These are phyloP conservation scores for Toxostoma redivivum DNA, from an alignment of 2,113 vertebrate species.

Conservation along the genomic window DNA sequence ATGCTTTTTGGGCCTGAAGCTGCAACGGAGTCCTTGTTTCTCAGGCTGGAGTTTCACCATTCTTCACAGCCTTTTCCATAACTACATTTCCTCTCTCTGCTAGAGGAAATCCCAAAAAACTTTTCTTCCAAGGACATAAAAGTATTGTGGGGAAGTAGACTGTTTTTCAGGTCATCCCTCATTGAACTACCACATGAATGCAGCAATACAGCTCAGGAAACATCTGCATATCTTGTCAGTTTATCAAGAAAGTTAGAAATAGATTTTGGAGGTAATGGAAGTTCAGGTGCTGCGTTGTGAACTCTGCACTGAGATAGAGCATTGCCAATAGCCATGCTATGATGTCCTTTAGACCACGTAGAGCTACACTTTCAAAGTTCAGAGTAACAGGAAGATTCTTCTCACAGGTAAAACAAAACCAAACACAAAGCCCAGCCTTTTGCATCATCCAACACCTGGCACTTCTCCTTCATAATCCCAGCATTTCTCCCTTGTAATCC, in stretches of 20 bases:
- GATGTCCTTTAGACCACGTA: not conserved
- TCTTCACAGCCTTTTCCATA: not conserved
- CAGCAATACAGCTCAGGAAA: not conserved
- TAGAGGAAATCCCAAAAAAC: not conserved
- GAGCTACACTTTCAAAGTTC: not conserved
- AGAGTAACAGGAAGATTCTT: not conserved
- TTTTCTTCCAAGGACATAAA: not conserved
- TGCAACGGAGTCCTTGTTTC: no score
- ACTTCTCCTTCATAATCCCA: not conserved
- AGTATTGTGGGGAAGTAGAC: not conserved
- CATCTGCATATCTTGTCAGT: not conserved
- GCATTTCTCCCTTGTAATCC: not conserved
- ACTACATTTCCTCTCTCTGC: not conserved
- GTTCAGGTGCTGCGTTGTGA: not conserved
- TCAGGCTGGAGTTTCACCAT: not conserved
- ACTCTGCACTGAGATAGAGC: not conserved
- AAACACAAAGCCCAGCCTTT: not conserved
- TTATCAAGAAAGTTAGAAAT: not conserved
- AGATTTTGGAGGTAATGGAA: not conserved
- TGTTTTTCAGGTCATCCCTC: not conserved
- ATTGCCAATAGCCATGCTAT: accelerated
- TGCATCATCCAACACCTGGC: not conserved
- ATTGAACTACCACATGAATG: not conserved
- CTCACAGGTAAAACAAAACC: not conserved
- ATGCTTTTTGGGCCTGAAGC: no score